Base-by-base conservation (phyloP, 1,140 invertebrate genomes). In the Pseudomyrmex cubaensis region DNA sequence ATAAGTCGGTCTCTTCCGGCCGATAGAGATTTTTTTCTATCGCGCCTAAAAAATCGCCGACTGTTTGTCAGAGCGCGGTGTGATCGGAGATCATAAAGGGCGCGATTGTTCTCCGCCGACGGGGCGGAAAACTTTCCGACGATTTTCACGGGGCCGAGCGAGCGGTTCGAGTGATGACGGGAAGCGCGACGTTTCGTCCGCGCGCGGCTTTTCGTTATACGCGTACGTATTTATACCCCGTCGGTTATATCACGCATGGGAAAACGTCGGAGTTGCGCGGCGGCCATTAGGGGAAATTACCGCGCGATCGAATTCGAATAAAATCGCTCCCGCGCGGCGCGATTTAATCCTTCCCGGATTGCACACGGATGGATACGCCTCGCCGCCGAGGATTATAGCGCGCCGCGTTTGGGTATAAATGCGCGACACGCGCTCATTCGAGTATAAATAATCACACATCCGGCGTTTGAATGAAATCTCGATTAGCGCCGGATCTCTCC, bases 381-480 rank as follows among this genome's bases (percentile, higher is more conserved):
- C 64, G 35, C 44, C 13, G 9, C 8, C 25, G 44, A 10, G 54
- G 20, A 70, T 80, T 70, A 35, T 7, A 50, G 44, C 25, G 44
- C 56, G 54, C 17, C 15, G n/a, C 10, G 1, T 0, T 12, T 15
- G n/a, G 2, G 72, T 80, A 1, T 35, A 35, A 80, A 77, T 72
- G 52, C 54, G 25, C 25, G 25, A 56, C 44, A 35, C 13, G 54
- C 20, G 64, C 70, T 78, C 69, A 59, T 59, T 69, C 76, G 22
- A 15, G 54, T 48, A 56, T 20, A 59, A 61, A 50, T 80, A 80
- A 80, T 35, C 20, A 35, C 35, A 35, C 35, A 35, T 35, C 70
- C 54, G 35, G 44, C 25, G 25, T 35, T 44, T 25, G 56, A 72
- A 59, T 72, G 48, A 70, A 61, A 72, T 72, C 54, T 70, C 76